phyloP scores from a whole-genome alignment of 2,797 vertebrate genomes.

The Eleutherodactylus coqui region DNA sequence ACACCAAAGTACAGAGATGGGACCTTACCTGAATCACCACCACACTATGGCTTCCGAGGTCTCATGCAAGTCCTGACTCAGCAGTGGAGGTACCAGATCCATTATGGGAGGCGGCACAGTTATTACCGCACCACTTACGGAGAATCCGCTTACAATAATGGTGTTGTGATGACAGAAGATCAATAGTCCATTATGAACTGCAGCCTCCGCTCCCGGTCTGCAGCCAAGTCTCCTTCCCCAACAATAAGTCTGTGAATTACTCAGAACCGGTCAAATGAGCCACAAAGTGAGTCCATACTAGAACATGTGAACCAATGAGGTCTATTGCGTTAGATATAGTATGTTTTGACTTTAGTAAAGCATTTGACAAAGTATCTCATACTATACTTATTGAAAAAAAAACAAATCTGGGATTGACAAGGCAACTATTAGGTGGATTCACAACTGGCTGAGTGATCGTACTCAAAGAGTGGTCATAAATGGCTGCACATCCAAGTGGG shows the following conservation, averaged over 20 bases:
- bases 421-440: too few relatives aligned
- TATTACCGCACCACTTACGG: not conserved
- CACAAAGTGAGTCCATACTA: not conserved
- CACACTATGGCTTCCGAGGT: not conserved
- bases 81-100: not conserved
- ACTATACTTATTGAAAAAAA: too few relatives aligned
- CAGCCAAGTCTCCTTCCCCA: not conserved
- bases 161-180: not conserved
- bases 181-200: not conserved
- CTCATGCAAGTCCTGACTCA: not conserved
- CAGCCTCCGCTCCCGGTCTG: not conserved
- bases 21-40: not conserved
- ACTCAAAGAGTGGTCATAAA: too few relatives aligned
- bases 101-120: not conserved
- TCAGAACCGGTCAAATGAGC: not conserved
- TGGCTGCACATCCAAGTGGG: too few relatives aligned
- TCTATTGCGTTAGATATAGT: too few relatives aligned
- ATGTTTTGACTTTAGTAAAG: too few relatives aligned
- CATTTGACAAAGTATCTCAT: too few relatives aligned
- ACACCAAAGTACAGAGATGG: not conserved
- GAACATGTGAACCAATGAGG: not conserved
- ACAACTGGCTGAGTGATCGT: too few relatives aligned
- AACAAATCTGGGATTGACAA: too few relatives aligned
- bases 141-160: not conserved
- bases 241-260: not conserved